A percentile compares a stretch with the other conserved stretches of the same genome.
Conservation (phyloP, 2,888 invertebrate species). For the Amiota communis region DNA sequence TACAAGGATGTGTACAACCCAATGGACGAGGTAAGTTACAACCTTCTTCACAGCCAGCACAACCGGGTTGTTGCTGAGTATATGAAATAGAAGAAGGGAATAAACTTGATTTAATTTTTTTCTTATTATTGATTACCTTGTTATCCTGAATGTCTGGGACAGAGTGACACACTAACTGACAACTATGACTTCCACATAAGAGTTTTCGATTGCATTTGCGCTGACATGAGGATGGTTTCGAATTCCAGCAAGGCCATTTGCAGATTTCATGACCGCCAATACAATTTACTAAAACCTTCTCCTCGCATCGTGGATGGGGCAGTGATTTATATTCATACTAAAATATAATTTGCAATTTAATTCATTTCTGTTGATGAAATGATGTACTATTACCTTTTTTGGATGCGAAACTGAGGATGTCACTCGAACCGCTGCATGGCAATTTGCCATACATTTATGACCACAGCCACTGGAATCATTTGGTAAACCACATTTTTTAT, state of each 20-base stretch:
- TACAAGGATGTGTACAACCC: constrained; percentile 86
- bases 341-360: neutral
- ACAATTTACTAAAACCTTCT: constrained; percentile 81
- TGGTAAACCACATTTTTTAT: constrained; percentile 80
- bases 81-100: neutral
- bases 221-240: constrained; percentile 84
- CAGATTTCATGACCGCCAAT: constrained; percentile 82
- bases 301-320: constrained; percentile 83
- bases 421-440: constrained; percentile 84
- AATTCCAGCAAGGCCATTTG: constrained; percentile 81
- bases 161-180: constrained; percentile 82
- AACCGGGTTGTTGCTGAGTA: constrained; percentile 74
- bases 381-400: neutral
- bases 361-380: too few relatives aligned
- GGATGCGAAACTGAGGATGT: neutral
- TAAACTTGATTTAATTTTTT: constrained; percentile 9
- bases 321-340: constrained; percentile 75
- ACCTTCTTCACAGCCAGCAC: constrained; percentile 76
- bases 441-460: constrained; percentile 82
- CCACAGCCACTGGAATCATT: constrained; percentile 63
- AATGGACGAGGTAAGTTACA: constrained; percentile 80
- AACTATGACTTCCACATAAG: constrained; percentile 85
- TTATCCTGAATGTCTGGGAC: constrained; percentile 75
- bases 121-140: constrained; percentile 68
- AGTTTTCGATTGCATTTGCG: constrained; percentile 82